Base-by-base conservation (phyloP, 2,888 invertebrate species). In the Teinopalpus imperialis region DNA sequence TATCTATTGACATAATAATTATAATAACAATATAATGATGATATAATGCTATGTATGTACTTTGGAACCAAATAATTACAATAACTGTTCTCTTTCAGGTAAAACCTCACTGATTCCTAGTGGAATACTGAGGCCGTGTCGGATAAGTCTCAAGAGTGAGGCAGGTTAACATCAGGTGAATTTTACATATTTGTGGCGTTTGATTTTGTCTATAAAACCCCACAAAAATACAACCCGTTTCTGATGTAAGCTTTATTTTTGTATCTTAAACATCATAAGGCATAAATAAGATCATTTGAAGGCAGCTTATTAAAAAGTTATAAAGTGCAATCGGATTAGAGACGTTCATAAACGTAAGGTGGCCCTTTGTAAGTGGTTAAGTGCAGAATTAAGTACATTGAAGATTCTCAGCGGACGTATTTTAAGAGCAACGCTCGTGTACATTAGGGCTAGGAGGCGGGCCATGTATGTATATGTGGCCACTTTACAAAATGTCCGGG, bases 401-500 rank as follows among this genome's bases (percentile, higher is more conserved):
- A 61, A 61, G 59, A 59, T 61, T 66, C 67, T 63, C 60, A 61
- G 61, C 52, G 67, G 69, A 58, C 61, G 73, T 74, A 69, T 71
- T 70, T 73, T 73, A 70, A 65, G 68, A 71, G 67, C 63, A 58
- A 55, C 65, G 63, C 65, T 51, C 49, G 51, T 52, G 58, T 61
- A 63, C 64, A 67, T 67, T 66, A 66, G 60, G n/a, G 58, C 58
- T 59, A 59, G 61, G 55, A 68, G 69, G 65, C 76, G 70, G 61
- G 69, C 69, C 69, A 61, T 66, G 78, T 69, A 61, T 66, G 78
- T 74, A 76, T 77, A 72, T 77, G 78, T 73, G 79, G 75, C 79
- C 86, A 85, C 86, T 87, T 83, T 83, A 86, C 83, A 83, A 85
- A 87, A 79, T 81, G 87, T 82, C 82, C 83, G 77, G 83, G 83